These are phyloP conservation scores for Sorex fumeus DNA, from an alignment of 2,113 vertebrate species.

Conservation along the genomic window DNA sequence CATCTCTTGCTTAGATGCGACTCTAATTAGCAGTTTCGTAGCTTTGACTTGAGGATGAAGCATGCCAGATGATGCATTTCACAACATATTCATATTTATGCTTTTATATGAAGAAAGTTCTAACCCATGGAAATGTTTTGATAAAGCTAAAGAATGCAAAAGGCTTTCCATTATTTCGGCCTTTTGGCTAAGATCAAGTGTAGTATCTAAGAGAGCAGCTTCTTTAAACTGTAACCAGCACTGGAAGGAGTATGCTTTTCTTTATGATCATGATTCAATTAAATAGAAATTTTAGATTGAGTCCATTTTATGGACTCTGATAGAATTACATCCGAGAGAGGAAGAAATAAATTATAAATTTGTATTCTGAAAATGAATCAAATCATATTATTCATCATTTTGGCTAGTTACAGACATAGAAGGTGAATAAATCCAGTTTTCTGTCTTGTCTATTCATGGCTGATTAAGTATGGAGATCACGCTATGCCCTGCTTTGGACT, in stretches of 20 bases:
- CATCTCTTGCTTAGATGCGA: background rate
- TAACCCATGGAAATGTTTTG: background rate
- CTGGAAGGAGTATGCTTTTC: constrained; percentile 37
- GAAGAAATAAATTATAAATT: background rate
- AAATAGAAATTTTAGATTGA: constrained; percentile 40
- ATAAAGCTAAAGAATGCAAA: constrained; percentile 61
- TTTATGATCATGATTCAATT: constrained; percentile 48
- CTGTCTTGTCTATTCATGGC: background rate
- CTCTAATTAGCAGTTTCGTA: background rate
- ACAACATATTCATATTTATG: constrained; percentile 23
- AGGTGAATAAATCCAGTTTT: constrained; percentile 56
- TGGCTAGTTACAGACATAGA: constrained; percentile 44
- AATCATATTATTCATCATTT: constrained; percentile 36
- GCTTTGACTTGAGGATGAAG: background rate
- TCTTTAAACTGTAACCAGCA: constrained; percentile 51
- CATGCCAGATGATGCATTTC: constrained; percentile 1
- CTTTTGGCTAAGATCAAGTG: no score
- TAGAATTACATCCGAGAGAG: background rate
- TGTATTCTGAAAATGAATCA: constrained; percentile 37
- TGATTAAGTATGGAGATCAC: constrained; percentile 66
- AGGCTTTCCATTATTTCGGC: constrained; percentile 36
- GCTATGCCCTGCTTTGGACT: background rate
- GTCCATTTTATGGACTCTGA: background rate
- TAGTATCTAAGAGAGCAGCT: background rate
- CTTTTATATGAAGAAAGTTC: constrained; percentile 3